These are phyloP conservation scores for Epizoanthus stellaris DNA, from an alignment of 92 coral and sea anemone genomes.

Conservation along the genomic window DNA sequence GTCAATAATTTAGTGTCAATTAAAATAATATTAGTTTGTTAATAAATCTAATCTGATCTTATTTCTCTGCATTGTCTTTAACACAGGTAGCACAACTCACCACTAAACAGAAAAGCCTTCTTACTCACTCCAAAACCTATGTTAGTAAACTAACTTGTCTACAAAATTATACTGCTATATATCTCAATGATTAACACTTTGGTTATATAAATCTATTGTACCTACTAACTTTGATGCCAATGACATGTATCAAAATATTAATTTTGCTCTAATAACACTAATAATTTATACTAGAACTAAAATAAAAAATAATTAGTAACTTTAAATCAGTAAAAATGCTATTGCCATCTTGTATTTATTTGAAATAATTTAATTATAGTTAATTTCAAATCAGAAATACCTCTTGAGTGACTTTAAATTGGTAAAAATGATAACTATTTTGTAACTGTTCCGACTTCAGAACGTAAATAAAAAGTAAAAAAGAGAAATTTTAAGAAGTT, in stretches of 20 bases:
- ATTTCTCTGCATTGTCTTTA: slow-evolving; percentile 12
- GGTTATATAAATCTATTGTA: too few relatives aligned
- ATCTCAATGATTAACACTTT: neutral
- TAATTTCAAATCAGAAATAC: too few relatives aligned
- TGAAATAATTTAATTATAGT: too few relatives aligned
- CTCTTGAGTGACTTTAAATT: too few relatives aligned
- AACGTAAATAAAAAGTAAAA: too few relatives aligned
- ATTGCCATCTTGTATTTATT: too few relatives aligned
- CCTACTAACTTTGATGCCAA: neutral
- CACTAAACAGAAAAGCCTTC: slow-evolving; percentile 47
- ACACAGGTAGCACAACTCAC: slow-evolving; percentile 52
- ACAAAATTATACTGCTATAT: neutral
- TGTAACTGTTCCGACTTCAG: too few relatives aligned
- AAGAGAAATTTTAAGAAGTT: too few relatives aligned
- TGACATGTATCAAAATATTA: neutral
- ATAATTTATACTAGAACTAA: too few relatives aligned
- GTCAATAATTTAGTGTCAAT: neutral
- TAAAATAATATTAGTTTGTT: neutral
- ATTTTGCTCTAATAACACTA: neutral
- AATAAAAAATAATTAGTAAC: too few relatives aligned
- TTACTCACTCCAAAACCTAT: slow-evolving; percentile 59
- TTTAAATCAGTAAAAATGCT: too few relatives aligned
- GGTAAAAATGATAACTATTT: too few relatives aligned
- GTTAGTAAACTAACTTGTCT: slow-evolving; percentile 42
- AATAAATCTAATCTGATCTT: neutral